Evolutionary conservation across 2,888 invertebrate genomes (phyloP).

Genomic region (Blastobasis adustella): DNA sequence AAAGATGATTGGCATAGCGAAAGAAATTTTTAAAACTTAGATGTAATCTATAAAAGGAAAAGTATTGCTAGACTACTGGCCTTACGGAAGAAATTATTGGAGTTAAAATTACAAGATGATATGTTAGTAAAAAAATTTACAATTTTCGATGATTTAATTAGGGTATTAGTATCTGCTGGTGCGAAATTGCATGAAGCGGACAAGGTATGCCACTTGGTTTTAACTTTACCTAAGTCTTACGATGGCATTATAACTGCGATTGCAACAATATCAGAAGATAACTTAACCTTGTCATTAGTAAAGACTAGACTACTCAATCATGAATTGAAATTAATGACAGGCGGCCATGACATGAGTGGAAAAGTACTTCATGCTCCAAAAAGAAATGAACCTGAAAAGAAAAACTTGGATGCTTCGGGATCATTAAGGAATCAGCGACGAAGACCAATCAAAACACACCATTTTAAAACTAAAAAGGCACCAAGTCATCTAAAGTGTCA

Average conservation of each 20-base stretch:
- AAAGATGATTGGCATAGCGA: slow-evolving; percentile 7
- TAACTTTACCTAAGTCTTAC: slow-evolving; percentile 32
- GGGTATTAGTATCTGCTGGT: slow-evolving; percentile 30
- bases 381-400: slow-evolving; percentile 1
- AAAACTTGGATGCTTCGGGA: slow-evolving; percentile 1
- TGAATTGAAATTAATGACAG: slow-evolving; percentile 15
- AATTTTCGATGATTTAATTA: slow-evolving; percentile 31
- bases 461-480: not conserved
- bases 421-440: not conserved
- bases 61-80: slow-evolving; percentile 20
- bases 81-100: slow-evolving; percentile 11
- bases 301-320: slow-evolving; percentile 27
- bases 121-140: slow-evolving; percentile 18
- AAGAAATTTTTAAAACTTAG: slow-evolving; percentile 15
- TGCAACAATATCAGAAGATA: slow-evolving; percentile 30
- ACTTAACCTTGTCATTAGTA: slow-evolving; percentile 32
- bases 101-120: slow-evolving; percentile 15
- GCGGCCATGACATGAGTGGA: slow-evolving; percentile 18
- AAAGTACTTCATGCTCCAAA: slow-evolving; percentile 22
- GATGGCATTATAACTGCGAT: slow-evolving; percentile 38
- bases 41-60: slow-evolving; percentile 15
- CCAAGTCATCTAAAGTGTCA: slow-evolving; percentile 16
- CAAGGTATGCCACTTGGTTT: slow-evolving; percentile 33
- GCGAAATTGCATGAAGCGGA: slow-evolving; percentile 34
- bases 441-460: not conserved